Evolutionary conservation across 1,140 invertebrate genomes (phyloP).

Genomic region (Cryptotermes secundus): DNA sequence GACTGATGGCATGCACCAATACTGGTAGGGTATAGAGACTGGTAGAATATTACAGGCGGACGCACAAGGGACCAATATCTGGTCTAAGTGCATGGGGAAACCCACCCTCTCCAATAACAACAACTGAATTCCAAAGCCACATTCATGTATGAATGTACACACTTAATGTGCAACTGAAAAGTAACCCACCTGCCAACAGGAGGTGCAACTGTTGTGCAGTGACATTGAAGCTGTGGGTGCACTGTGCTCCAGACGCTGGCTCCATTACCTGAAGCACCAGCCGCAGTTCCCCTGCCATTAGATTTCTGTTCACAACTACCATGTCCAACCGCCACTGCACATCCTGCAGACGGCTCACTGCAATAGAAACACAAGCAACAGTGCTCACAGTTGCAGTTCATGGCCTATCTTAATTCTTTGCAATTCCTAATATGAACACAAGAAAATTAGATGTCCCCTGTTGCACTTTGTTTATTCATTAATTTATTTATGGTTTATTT

Average conservation of each 20-base stretch:
- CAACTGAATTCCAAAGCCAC: too few species aligned
- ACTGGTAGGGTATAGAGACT: too few species aligned
- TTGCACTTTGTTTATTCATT: too few species aligned
- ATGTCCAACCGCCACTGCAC: constrained; percentile 26
- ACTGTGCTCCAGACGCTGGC: not conserved
- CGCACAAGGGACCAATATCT: too few species aligned
- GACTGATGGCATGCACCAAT: too few species aligned
- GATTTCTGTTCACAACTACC: not conserved
- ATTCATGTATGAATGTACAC: too few species aligned
- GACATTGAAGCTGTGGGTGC: not conserved
- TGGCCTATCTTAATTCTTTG: not conserved
- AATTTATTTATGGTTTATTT: not conserved
- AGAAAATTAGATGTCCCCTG: not conserved
- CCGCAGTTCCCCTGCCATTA: not conserved
- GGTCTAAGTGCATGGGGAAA: too few species aligned
- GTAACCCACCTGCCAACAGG: not conserved
- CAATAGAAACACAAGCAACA: not conserved
- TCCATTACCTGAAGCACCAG: too few species aligned
- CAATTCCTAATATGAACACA: not conserved
- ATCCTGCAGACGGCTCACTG: constrained; percentile 26
- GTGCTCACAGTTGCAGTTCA: not conserved
- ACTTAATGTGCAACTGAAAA: not conserved
- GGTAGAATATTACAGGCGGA: too few species aligned
- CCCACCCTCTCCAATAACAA: too few species aligned
- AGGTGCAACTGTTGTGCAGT: not conserved